Percentiles rank a stretch among this genome's conserved stretches.
Evolutionary conservation across 2,888 invertebrate species (phyloP).

Genomic region (Dryadula phaetusa): DNA sequence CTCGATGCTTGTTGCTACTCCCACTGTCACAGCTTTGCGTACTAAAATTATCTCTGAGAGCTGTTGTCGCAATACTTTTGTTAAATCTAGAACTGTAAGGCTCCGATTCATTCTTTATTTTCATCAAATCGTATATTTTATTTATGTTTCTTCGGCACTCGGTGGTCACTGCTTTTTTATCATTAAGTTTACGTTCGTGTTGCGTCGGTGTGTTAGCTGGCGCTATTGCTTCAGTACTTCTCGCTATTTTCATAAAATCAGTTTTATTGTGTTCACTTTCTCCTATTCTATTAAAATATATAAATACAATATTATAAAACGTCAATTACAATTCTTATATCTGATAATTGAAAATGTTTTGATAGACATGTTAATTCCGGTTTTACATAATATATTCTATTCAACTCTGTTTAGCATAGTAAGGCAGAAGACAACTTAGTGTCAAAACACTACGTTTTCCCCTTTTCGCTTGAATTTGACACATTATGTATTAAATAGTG

Average conservation of each 20-base stretch:
- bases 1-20: slow-evolving; percentile 66
- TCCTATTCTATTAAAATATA: slow-evolving; percentile 1
- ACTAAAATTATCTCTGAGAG: slow-evolving; percentile 49
- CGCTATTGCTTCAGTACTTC: slow-evolving; percentile 41
- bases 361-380: too few relatives aligned
- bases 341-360: background rate
- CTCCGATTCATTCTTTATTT: slow-evolving; percentile 51
- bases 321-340: background rate
- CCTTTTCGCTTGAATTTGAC: too few relatives aligned
- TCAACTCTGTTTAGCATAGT: too few relatives aligned
- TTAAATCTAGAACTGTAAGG: background rate
- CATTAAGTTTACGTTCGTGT: slow-evolving; percentile 31
- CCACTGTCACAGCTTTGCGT: slow-evolving; percentile 66
- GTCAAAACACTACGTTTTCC: too few relatives aligned
- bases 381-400: too few relatives aligned
- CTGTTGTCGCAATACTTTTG: slow-evolving; percentile 21
- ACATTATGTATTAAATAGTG: too few relatives aligned
- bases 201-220: slow-evolving; percentile 50
- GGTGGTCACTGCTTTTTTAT: slow-evolving; percentile 51
- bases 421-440: too few relatives aligned
- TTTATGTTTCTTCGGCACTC: slow-evolving; percentile 74
- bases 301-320: slow-evolving; percentile 30
- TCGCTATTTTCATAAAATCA: slow-evolving; percentile 14
- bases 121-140: slow-evolving; percentile 71
- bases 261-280: slow-evolving; percentile 18